Evolutionary conservation across 2,113 vertebrate genomes (phyloP).

Genomic region (Pomatostomus ruficeps): DNA sequence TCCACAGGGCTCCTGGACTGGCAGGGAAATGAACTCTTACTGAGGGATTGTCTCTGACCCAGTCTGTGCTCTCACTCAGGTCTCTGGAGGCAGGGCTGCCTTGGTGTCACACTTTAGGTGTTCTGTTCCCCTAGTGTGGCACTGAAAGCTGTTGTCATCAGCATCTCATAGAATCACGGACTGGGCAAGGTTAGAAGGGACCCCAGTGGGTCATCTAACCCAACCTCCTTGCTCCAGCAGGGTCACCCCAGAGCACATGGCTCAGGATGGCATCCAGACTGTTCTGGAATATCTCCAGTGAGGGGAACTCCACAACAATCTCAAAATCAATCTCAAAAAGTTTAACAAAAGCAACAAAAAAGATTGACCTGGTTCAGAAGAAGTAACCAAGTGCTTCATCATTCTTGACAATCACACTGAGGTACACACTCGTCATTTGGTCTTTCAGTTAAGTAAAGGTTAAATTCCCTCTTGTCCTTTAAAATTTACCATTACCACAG

Average conservation of each 20-base stretch:
- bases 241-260: neutral
- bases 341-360: neutral
- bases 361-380: neutral
- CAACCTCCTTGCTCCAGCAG: neutral
- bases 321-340: neutral
- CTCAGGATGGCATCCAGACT: neutral
- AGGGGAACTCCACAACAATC: neutral
- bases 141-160: neutral
- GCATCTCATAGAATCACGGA: neutral
- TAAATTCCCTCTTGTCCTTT: neutral
- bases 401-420: neutral
- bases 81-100: neutral
- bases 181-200: neutral
- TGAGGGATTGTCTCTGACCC: neutral
- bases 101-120: neutral
- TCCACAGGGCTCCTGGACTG: rapidly evolving
- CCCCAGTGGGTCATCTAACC: too few relatives aligned
- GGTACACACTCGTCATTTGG: neutral
- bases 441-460: neutral
- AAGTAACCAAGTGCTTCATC: neutral
- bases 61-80: neutral
- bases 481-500: neutral
- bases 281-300: neutral
- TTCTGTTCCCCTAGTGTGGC: neutral
- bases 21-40: neutral